Evolutionary conservation across 2,113 vertebrate genomes (phyloP).

Genomic region (Thryonomys swinderianus): DNA sequence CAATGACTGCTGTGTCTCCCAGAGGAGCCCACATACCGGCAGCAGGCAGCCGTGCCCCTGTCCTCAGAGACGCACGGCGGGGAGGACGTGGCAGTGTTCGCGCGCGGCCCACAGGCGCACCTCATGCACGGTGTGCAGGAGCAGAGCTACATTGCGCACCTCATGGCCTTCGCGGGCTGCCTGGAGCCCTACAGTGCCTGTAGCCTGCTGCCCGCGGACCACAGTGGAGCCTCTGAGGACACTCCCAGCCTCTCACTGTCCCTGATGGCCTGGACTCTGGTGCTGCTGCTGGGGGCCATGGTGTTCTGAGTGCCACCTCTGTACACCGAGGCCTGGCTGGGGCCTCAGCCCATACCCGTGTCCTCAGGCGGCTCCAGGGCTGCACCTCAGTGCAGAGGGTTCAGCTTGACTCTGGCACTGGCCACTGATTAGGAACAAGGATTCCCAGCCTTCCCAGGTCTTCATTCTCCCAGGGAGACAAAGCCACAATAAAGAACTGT

Average conservation of each 20-base stretch:
- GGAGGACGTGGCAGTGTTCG: constrained; percentile 85
- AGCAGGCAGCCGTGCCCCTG: constrained; percentile 90
- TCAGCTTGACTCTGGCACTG: background rate
- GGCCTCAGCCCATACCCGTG: too few relatives aligned
- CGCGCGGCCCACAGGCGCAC: constrained; percentile 95
- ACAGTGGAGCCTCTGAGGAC: background rate
- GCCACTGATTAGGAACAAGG: background rate
- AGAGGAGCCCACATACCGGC: constrained; percentile 87
- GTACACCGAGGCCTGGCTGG: background rate
- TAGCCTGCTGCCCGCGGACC: background rate
- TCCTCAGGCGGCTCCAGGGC: too few relatives aligned
- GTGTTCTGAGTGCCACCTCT: background rate
- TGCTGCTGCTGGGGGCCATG: rapidly evolving
- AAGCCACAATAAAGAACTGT: background rate
- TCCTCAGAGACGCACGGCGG: constrained; percentile 89
- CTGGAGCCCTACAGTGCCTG: constrained; percentile 90
- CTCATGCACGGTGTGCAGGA: constrained; percentile 95
- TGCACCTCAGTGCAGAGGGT: too few relatives aligned
- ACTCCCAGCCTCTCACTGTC: background rate
- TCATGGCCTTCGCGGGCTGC: constrained; percentile 93
- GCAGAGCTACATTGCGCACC: constrained; percentile 93
- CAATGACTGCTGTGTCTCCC: background rate
- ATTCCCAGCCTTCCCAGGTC: rapidly evolving
- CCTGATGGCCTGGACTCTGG: background rate
- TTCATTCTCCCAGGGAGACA: background rate